These are phyloP conservation scores for Latrodectus geometricus DNA, from an alignment of 1,140 invertebrate species.

Conservation along the genomic window DNA sequence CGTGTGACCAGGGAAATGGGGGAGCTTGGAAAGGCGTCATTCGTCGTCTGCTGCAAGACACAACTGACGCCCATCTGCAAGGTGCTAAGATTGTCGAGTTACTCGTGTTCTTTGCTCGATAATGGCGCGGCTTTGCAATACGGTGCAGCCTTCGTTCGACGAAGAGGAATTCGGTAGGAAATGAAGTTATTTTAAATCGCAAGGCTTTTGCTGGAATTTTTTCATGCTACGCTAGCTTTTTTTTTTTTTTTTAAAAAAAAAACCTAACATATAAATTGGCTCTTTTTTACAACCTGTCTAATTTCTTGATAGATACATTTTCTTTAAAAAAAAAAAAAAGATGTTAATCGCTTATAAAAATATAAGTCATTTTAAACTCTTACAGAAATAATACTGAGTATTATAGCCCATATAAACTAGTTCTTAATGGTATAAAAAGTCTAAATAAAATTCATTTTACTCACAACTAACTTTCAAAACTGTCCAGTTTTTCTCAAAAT, in stretches of 20 bases:
- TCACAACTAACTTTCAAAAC: too few relatives aligned
- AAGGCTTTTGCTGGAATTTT: neutral
- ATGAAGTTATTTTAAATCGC: constrained; percentile 8
- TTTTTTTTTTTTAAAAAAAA: neutral
- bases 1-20: constrained; percentile 30
- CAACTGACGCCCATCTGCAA: constrained; percentile 13
- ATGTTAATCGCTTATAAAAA: too few relatives aligned
- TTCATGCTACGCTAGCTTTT: neutral
- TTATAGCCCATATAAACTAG: too few relatives aligned
- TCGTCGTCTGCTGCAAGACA: constrained; percentile 12
- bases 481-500: too few relatives aligned
- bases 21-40: constrained; percentile 12
- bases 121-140: constrained; percentile 27
- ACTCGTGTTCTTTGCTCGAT: neutral
- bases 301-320: too few relatives aligned
- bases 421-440: too few relatives aligned
- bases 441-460: too few relatives aligned
- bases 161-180: constrained; percentile 40
- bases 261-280: neutral
- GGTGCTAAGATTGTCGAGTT: neutral
- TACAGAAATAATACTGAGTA: too few relatives aligned
- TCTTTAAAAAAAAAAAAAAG: too few relatives aligned
- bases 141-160: constrained; percentile 7
- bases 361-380: too few relatives aligned
- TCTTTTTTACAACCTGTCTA: neutral